Conservation (phyloP, 2,888 invertebrate genomes). For the Anorthoa munda region DNA sequence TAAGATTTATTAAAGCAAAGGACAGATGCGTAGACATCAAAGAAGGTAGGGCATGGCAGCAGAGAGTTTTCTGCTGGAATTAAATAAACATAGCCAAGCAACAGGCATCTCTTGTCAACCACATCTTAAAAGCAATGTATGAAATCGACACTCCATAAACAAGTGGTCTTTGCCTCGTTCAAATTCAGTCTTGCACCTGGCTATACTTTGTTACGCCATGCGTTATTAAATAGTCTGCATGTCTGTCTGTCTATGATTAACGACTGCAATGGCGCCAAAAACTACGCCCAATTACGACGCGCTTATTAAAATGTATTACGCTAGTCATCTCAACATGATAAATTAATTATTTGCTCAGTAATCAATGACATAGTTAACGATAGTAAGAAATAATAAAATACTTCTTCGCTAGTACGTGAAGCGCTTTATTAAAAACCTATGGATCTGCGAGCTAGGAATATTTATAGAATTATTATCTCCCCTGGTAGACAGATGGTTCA, state of each 20-base stretch:
- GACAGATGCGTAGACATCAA: too few species aligned
- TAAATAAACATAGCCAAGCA: too few species aligned
- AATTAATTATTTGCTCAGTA: slow-evolving; percentile 12
- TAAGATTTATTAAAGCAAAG: background rate
- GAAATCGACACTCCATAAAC: too few species aligned
- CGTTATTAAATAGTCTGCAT: background rate
- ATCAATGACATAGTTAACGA: slow-evolving; percentile 33
- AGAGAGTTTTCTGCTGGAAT: too few species aligned
- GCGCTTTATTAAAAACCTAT: slow-evolving; percentile 4
- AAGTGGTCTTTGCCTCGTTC: too few species aligned
- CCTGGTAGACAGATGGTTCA: slow-evolving; percentile 19
- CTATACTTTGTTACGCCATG: background rate
- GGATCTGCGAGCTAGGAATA: slow-evolving; percentile 11
- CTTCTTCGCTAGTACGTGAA: background rate
- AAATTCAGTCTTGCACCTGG: too few species aligned
- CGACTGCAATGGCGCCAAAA: slow-evolving; percentile 10
- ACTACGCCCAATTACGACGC: slow-evolving; percentile 2
- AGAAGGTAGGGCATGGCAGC: too few species aligned
- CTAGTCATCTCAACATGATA: slow-evolving; percentile 12
- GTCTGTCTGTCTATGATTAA: slow-evolving; percentile 8
- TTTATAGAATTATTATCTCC: slow-evolving; percentile 21
- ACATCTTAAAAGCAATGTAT: too few species aligned
- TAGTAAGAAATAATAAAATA: slow-evolving; percentile 6
- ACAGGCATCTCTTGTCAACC: too few species aligned
- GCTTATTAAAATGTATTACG: slow-evolving; percentile 16